phyloP scores from a whole-genome alignment of 2,797 vertebrate genomes.

The Botia kubotai region DNA sequence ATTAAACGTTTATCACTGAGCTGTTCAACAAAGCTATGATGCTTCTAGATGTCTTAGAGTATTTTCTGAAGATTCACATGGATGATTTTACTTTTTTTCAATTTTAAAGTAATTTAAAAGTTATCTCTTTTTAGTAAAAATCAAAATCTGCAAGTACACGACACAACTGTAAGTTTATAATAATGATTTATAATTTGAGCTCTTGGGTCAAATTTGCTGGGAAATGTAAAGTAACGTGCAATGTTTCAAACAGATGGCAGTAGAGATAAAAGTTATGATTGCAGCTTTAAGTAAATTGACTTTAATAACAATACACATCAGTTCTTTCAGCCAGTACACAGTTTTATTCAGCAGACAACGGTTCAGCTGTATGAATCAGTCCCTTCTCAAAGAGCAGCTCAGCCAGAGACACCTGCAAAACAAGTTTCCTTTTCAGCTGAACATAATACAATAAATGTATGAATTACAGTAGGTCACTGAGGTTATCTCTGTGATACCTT shows the following conservation, averaged over 20 bases:
- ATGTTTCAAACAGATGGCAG: too few species aligned
- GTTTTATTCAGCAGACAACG: constrained; percentile 65
- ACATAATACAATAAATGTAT: background rate
- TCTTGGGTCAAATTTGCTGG: too few species aligned
- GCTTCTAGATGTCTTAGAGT: background rate
- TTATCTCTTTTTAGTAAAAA: too few species aligned
- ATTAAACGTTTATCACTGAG: too few species aligned
- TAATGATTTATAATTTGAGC: too few species aligned
- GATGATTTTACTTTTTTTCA: background rate
- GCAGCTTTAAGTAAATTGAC: too few species aligned
- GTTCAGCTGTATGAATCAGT: constrained; percentile 84
- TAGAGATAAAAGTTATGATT: background rate
- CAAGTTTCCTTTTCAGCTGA: background rate
- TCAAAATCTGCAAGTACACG: too few species aligned
- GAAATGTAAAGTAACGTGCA: too few species aligned
- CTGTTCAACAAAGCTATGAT: too few species aligned
- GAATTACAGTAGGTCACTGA: background rate
- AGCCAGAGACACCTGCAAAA: constrained; percentile 82
- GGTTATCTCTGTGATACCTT: constrained; percentile 70
- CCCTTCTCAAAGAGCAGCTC: constrained; percentile 90
- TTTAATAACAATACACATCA: background rate
- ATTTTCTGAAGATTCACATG: background rate
- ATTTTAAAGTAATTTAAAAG: too few species aligned
- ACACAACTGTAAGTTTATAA: too few species aligned
- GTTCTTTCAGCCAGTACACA: background rate